These are phyloP conservation scores for Hycleus phaleratus DNA, from an alignment of 1,140 invertebrate species.

Conservation along the genomic window DNA sequence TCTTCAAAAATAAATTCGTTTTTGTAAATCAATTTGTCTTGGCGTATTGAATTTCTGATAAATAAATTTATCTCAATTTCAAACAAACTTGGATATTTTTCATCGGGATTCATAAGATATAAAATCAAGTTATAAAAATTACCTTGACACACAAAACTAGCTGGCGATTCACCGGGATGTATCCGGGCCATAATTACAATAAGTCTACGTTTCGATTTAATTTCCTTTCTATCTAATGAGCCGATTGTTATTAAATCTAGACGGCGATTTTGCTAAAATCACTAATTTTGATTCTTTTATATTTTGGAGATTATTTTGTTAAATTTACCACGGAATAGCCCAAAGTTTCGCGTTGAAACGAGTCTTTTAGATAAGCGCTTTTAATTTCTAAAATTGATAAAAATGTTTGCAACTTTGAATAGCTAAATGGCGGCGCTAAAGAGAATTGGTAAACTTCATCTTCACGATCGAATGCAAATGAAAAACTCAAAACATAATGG, in stretches of 20 bases:
- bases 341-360: conserved; percentile 61
- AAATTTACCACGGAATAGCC: conserved; percentile 57
- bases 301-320: not conserved
- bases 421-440: conserved; percentile 89
- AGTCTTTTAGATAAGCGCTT: conserved; percentile 38
- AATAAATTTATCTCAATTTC: too few relatives aligned
- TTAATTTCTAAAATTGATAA: conserved; percentile 66
- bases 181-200: conserved; percentile 73
- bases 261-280: conserved; percentile 75
- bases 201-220: conserved; percentile 54
- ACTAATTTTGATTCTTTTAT: not conserved
- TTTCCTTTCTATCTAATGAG: conserved; percentile 43
- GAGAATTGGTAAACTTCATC: conserved; percentile 92
- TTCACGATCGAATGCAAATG: conserved; percentile 90
- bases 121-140: not conserved
- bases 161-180: conserved; percentile 89
- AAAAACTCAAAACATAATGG: conserved; percentile 88
- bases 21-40: too few relatives aligned
- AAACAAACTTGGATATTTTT: not conserved
- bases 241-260: conserved; percentile 83
- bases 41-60: too few relatives aligned
- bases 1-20: too few relatives aligned
- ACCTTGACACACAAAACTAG: conserved; percentile 92
- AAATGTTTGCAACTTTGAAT: conserved; percentile 80
- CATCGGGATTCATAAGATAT: not conserved